Percentiles rank a stretch among this genome's conserved stretches.
Conservation (phyloP, 2,113 vertebrate species). For the Grammomys dolichurus region DNA sequence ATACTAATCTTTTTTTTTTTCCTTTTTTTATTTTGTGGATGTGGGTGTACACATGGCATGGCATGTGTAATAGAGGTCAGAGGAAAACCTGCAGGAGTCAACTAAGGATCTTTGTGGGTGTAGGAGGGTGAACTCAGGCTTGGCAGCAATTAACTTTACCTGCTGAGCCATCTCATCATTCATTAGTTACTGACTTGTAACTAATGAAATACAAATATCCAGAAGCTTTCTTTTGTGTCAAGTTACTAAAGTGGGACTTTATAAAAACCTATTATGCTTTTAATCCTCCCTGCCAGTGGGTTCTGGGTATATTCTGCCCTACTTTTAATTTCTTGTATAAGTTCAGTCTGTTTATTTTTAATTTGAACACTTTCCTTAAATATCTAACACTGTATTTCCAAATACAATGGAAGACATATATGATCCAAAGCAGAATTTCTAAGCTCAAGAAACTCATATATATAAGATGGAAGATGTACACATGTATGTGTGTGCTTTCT, state of each 20-base stretch:
- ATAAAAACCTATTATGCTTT: background rate
- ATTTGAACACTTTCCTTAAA: slow-evolving; percentile 54
- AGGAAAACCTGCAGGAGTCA: no score
- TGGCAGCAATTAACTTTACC: no score
- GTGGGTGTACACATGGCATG: no score
- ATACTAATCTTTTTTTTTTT: no score
- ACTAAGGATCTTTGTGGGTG: no score
- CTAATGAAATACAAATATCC: slow-evolving; percentile 25
- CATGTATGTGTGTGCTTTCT: no score
- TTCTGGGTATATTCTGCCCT: slow-evolving; percentile 16
- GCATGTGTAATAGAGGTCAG: no score
- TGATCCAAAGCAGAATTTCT: slow-evolving; percentile 49
- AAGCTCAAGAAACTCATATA: slow-evolving; percentile 46
- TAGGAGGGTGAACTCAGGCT: no score
- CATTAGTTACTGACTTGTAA: background rate
- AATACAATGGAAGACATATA: slow-evolving; percentile 50
- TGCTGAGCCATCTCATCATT: background rate
- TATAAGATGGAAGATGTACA: background rate
- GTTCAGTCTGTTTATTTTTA: slow-evolving; percentile 55
- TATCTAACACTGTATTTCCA: slow-evolving; percentile 51
- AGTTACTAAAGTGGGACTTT: slow-evolving; percentile 10
- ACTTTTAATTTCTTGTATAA: slow-evolving; percentile 62
- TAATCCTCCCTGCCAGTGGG: background rate
- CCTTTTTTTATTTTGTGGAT: no score
- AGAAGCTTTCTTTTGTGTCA: slow-evolving; percentile 6